Evolutionary conservation across 2,113 vertebrate species (phyloP).

Genomic region (Protomyctophum bolini): DNA sequence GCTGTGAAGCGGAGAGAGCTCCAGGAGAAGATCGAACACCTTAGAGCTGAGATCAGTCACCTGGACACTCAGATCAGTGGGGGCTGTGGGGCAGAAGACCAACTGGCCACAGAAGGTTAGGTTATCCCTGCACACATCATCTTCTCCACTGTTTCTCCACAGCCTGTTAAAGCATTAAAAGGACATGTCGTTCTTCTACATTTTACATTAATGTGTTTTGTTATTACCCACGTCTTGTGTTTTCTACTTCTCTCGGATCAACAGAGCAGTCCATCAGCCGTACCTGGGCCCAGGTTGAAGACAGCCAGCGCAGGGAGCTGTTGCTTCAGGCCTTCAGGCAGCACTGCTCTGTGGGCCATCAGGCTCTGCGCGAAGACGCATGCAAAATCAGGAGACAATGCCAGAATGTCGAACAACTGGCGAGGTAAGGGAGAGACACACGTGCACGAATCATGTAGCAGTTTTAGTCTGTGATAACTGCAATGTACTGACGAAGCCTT

Average conservation of each 20-base stretch:
- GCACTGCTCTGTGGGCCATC: slow-evolving; percentile 46
- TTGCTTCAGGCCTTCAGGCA: slow-evolving; percentile 73
- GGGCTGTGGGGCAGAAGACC: slow-evolving; percentile 76
- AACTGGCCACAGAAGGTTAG: slow-evolving; percentile 80
- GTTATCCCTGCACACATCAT: background rate
- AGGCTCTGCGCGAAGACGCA: slow-evolving; percentile 51
- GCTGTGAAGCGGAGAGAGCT: slow-evolving; percentile 73
- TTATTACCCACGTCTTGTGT: too few species aligned
- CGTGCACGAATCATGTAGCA: background rate
- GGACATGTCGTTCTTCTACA: background rate
- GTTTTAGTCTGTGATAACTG: background rate
- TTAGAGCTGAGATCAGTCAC: slow-evolving; percentile 79
- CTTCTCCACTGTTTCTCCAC: background rate
- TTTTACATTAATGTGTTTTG: background rate
- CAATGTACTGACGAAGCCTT: background rate
- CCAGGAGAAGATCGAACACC: slow-evolving; percentile 72
- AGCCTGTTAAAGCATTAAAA: too few species aligned
- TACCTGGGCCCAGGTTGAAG: slow-evolving; percentile 62
- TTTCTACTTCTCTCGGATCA: background rate
- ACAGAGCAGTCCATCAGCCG: slow-evolving; percentile 65
- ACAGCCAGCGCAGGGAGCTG: slow-evolving; percentile 59
- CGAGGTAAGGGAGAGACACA: slow-evolving; percentile 47
- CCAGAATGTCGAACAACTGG: slow-evolving; percentile 65
- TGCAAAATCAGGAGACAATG: slow-evolving; percentile 52
- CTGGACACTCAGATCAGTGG: slow-evolving; percentile 81